Percentiles rank a stretch among this genome's conserved stretches.
phyloP scores from a whole-genome alignment of 2,113 vertebrate species.

The Sisor rabdophorus region DNA sequence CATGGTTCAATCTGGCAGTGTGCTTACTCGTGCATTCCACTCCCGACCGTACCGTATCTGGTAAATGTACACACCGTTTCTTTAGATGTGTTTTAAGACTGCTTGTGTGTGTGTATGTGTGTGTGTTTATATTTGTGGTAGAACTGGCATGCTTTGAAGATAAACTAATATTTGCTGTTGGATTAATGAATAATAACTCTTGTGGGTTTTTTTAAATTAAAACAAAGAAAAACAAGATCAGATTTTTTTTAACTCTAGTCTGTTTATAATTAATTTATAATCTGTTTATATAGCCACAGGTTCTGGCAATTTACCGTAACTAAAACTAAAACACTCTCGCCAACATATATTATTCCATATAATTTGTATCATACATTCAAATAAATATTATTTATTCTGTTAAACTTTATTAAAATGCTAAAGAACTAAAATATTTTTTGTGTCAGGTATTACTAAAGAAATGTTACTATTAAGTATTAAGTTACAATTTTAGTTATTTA shows the following conservation, averaged over 20 bases:
- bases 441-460: too few species aligned
- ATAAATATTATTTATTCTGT: too few species aligned
- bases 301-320: neutral
- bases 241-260: too few species aligned
- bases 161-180: neutral
- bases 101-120: too few species aligned
- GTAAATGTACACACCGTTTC: constrained; percentile 31
- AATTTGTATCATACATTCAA: too few species aligned
- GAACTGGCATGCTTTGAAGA: neutral
- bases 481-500: too few species aligned
- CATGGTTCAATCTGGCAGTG: constrained; percentile 23
- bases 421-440: too few species aligned
- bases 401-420: too few species aligned
- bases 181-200: too few species aligned
- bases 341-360: too few species aligned
- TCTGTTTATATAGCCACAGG: neutral
- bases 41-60: neutral
- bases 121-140: neutral
- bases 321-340: neutral
- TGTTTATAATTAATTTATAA: too few species aligned
- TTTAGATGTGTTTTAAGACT: neutral
- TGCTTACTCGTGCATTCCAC: constrained; percentile 11
- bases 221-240: neutral
- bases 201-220: neutral
- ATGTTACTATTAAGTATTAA: too few species aligned